phyloP scores from a whole-genome alignment of 2,797 vertebrate species.

The Acipenser oxyrinchus region DNA sequence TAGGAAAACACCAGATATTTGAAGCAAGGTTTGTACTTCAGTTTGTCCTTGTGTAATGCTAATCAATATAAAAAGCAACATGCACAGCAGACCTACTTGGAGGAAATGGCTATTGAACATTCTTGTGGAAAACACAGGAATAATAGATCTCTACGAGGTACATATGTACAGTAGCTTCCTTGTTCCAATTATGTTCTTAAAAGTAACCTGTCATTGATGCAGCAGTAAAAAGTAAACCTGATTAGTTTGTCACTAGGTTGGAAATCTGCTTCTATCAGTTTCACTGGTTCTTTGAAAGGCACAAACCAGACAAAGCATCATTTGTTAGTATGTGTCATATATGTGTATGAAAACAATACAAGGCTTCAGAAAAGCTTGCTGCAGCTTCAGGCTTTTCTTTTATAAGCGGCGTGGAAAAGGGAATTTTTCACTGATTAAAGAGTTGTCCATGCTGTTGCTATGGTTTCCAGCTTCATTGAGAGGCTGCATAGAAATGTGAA shows the following conservation, averaged over 20 bases:
- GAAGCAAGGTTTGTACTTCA: constrained; percentile 14
- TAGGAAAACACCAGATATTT: neutral
- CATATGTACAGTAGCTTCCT: constrained; percentile 22
- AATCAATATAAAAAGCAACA: constrained; percentile 33
- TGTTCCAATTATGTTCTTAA: constrained; percentile 24
- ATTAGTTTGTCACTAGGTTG: too few relatives aligned
- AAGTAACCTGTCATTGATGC: constrained; percentile 12
- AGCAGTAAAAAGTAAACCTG: too few relatives aligned
- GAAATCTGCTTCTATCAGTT: too few relatives aligned
- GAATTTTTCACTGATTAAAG: constrained; percentile 39
- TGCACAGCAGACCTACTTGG: constrained; percentile 20
- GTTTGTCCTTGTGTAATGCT: constrained; percentile 24
- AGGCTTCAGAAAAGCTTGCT: neutral
- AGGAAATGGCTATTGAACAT: constrained; percentile 12
- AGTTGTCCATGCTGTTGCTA: constrained; percentile 43
- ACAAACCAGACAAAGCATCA: neutral
- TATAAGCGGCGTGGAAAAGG: neutral
- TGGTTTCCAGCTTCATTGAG: constrained; percentile 51
- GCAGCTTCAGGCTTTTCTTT: neutral
- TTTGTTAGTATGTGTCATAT: neutral
- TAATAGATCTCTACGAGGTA: constrained; percentile 25
- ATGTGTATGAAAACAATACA: neutral
- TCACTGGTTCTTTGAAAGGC: too few relatives aligned
- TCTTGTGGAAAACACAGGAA: constrained; percentile 7
- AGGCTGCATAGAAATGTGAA: constrained; percentile 49